phyloP scores from a whole-genome alignment of 37 sponge, comb jelly and placozoan species.

The Halichondria panicea region DNA sequence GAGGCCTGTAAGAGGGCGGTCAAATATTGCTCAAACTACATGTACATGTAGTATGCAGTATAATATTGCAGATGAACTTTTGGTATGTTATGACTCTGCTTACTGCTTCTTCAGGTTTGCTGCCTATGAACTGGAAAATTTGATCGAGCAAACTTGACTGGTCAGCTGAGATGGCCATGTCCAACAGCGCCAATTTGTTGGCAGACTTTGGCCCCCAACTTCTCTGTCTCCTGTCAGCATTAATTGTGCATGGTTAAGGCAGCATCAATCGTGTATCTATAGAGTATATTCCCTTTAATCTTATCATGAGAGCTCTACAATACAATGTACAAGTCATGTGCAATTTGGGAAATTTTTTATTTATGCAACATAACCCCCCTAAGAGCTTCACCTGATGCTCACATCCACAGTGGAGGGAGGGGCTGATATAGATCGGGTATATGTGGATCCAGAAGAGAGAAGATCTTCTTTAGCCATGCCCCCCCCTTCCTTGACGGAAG shows the following conservation, averaged over 20 bases:
- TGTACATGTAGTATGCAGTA: neutral
- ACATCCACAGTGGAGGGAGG: slow-evolving; percentile 26
- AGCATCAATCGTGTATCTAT: neutral
- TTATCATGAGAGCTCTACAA: neutral
- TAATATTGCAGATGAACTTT: neutral
- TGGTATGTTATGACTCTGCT: slow-evolving; percentile 11
- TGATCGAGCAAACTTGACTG: slow-evolving; percentile 60
- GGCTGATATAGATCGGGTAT: slow-evolving; percentile 34
- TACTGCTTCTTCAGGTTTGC: slow-evolving; percentile 79
- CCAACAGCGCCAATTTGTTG: slow-evolving; percentile 38
- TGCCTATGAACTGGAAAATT: slow-evolving; percentile 82
- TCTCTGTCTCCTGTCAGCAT: slow-evolving; percentile 18
- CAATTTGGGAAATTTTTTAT: neutral
- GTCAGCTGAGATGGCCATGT: slow-evolving; percentile 20
- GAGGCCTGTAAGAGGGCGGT: slow-evolving; percentile 56
- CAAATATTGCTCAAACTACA: neutral
- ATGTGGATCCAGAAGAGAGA: neutral
- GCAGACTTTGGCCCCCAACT: slow-evolving; percentile 1
- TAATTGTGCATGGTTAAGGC: neutral
- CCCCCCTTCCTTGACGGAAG: neutral
- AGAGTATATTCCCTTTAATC: neutral
- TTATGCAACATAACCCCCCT: neutral
- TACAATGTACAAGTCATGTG: neutral
- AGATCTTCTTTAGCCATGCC: slow-evolving; percentile 7
- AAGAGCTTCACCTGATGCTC: slow-evolving; percentile 13